phyloP scores from a whole-genome alignment of 2,797 vertebrate species.

The Gymnodraco acuticeps region DNA sequence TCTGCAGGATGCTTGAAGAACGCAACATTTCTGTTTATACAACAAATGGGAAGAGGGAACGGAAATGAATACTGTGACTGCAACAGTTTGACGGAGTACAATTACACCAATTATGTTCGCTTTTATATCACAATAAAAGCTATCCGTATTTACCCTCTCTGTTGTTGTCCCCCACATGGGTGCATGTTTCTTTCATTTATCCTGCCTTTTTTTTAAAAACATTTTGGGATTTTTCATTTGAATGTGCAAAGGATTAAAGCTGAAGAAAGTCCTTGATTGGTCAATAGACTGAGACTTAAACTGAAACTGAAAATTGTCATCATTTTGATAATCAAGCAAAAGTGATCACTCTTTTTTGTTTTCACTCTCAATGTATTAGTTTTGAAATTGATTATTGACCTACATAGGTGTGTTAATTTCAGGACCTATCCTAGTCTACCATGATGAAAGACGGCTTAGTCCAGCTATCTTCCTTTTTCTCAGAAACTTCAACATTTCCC shows the following conservation, averaged over 20 bases:
- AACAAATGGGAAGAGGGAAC: slow-evolving; percentile 12
- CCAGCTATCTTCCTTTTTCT: too few relatives aligned
- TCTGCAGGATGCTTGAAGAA: slow-evolving; percentile 28
- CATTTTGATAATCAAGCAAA: background rate
- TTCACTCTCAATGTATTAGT: background rate
- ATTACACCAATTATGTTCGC: slow-evolving; percentile 25
- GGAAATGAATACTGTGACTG: background rate
- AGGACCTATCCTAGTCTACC: too few relatives aligned
- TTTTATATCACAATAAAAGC: slow-evolving; percentile 9
- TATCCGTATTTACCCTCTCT: slow-evolving; percentile 2
- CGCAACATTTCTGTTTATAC: background rate
- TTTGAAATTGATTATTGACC: too few relatives aligned
- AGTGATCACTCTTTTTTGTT: background rate
- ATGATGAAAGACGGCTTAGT: too few relatives aligned
- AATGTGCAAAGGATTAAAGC: background rate
- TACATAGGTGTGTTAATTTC: too few relatives aligned
- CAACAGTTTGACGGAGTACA: slow-evolving; percentile 24
- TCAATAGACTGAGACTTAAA: background rate
- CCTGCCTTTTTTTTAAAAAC: too few relatives aligned
- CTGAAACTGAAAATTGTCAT: background rate
- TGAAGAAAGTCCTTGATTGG: background rate
- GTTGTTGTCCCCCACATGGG: background rate
- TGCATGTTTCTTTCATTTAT: too few relatives aligned
- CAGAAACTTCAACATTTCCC: too few relatives aligned
- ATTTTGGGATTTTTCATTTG: background rate